phyloP scores from a whole-genome alignment of 1,140 invertebrate species.

The Drosophila pachea region DNA sequence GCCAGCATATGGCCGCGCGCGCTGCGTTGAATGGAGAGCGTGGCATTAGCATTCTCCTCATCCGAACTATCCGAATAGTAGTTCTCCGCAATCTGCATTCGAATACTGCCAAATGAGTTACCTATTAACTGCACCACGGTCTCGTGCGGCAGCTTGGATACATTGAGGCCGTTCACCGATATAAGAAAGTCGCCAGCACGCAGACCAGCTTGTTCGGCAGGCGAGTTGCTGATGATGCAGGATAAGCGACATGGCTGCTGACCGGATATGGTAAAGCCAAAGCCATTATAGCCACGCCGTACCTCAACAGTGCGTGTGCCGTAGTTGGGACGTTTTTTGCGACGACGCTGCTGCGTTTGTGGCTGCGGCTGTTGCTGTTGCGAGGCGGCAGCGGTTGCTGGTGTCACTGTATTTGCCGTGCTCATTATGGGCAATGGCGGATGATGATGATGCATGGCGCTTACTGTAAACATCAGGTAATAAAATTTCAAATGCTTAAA shows the following conservation, averaged over 20 bases:
- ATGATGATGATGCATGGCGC: conserved; percentile 69
- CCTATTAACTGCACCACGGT: conserved; percentile 95
- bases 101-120: conserved; percentile 87
- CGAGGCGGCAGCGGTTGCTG: conserved; percentile 12
- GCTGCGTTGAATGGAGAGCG: conserved; percentile 48
- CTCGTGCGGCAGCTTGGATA: conserved; percentile 93
- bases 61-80: conserved; percentile 89
- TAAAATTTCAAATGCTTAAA: not conserved
- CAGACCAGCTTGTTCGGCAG: conserved; percentile 90
- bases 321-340: conserved; percentile 79
- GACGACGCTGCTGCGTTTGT: conserved; percentile 39
- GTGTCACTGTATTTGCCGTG: conserved; percentile 11
- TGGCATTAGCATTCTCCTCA: conserved; percentile 68
- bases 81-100: conserved; percentile 92
- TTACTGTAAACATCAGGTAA: conserved; percentile 38
- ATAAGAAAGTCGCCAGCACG: conserved; percentile 94
- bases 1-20: conserved; percentile 52
- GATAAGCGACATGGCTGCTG: conserved; percentile 94
- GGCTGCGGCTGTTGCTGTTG: conserved; percentile 7
- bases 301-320: conserved; percentile 91
- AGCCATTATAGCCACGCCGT: conserved; percentile 89
- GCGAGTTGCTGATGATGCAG: conserved; percentile 91
- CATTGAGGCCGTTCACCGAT: conserved; percentile 93
- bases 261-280: conserved; percentile 96
- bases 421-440: conserved; percentile 68